A percentile compares a stretch with the other conserved stretches of the same genome.
phyloP scores from a whole-genome alignment of 1,140 invertebrate genomes.

The Platyscapa corneri region DNA sequence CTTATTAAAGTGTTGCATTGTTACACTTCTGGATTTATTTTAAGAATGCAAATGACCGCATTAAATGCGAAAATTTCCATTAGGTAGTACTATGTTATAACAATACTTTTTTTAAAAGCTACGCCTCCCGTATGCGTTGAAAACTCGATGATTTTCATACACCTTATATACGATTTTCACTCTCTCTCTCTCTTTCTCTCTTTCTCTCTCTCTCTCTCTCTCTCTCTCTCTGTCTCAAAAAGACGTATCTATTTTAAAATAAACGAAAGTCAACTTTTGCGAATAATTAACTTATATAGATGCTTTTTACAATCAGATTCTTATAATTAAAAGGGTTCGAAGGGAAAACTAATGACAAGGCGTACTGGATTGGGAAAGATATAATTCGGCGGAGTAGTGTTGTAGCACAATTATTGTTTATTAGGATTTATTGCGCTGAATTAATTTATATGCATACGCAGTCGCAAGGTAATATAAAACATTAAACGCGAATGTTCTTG shows the following conservation, averaged over 20 bases:
- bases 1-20: slow-evolving; percentile 46
- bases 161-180: not conserved
- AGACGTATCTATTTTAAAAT: slow-evolving; percentile 18
- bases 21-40: slow-evolving; percentile 40
- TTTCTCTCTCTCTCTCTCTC: not conserved
- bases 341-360: slow-evolving; percentile 5
- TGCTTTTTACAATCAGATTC: slow-evolving; percentile 43
- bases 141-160: slow-evolving; percentile 22
- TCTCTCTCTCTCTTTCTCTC: not conserved
- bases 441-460: slow-evolving; percentile 14
- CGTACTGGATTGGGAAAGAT: not conserved
- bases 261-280: slow-evolving; percentile 21
- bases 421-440: slow-evolving; percentile 39
- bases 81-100: slow-evolving; percentile 16
- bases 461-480: not conserved
- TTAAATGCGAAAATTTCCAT: slow-evolving; percentile 1
- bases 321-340: slow-evolving; percentile 5
- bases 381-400: slow-evolving; percentile 15
- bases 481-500: not conserved
- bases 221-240: not conserved
- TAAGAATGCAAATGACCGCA: slow-evolving; percentile 22
- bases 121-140: not conserved
- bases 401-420: slow-evolving; percentile 26
- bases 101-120: slow-evolving; percentile 36
- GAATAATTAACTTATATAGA: slow-evolving; percentile 33